Percentiles rank a stretch among this genome's conserved stretches.
Conservation (phyloP, 2,888 invertebrate species). For the Eupithecia inturbata region DNA sequence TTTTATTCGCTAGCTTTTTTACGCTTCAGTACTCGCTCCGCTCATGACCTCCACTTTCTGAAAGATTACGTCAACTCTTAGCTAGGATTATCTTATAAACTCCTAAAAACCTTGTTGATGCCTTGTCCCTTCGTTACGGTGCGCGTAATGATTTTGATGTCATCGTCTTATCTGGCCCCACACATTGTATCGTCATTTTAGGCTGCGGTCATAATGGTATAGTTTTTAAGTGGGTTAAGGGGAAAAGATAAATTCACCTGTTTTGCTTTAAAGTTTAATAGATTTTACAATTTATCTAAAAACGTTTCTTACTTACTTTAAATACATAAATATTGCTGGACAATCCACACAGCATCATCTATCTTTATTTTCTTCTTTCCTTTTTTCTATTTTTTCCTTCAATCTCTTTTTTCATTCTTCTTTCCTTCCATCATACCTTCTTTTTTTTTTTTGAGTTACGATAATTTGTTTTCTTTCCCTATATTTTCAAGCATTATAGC, state of each 20-base stretch:
- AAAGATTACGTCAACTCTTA: slow-evolving; percentile 55
- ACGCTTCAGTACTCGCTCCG: slow-evolving; percentile 25
- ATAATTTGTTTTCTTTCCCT: background rate
- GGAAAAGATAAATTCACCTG: too few relatives aligned
- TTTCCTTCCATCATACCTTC: background rate
- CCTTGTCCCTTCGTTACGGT: slow-evolving; percentile 43
- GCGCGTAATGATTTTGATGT: slow-evolving; percentile 44
- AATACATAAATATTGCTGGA: too few relatives aligned
- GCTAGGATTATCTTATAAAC: slow-evolving; percentile 54
- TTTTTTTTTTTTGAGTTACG: background rate
- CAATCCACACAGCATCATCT: too few relatives aligned
- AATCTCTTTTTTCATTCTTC: background rate
- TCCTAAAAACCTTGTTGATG: slow-evolving; percentile 51
- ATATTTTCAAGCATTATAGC: too few relatives aligned
- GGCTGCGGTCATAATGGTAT: background rate
- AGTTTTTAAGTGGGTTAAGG: background rate
- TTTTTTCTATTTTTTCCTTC: background rate
- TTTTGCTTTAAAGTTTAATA: background rate
- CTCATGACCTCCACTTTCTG: slow-evolving; percentile 34
- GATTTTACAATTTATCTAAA: background rate
- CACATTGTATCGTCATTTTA: slow-evolving; percentile 27
- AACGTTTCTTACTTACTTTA: background rate
- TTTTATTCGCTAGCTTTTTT: background rate
- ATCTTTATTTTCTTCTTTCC: background rate
- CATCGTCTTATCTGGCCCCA: slow-evolving; percentile 39